Evolutionary conservation across 2,797 vertebrate species (phyloP).

Genomic region (Poliocrania exsul): DNA sequence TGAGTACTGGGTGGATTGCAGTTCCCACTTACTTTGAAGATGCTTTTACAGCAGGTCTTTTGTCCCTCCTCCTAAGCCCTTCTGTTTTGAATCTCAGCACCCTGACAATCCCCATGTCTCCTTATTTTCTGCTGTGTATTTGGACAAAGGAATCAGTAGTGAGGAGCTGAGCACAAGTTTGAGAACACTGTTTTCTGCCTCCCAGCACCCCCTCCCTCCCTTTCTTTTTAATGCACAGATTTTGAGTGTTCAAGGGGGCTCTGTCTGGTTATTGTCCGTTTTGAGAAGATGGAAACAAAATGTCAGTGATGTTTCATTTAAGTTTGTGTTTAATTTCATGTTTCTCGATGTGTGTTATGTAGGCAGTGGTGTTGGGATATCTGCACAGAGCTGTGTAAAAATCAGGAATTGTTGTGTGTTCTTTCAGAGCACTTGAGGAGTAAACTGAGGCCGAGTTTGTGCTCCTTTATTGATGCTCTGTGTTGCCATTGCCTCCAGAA

Average conservation of each 20-base stretch:
- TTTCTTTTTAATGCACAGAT: not conserved
- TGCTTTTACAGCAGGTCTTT: not conserved
- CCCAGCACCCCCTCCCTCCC: not conserved
- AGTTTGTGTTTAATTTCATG: not conserved
- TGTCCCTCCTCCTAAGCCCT: not conserved
- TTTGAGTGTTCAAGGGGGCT: not conserved
- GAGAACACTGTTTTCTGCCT: not conserved
- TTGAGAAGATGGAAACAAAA: constrained; percentile 4
- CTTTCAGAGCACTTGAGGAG: not conserved
- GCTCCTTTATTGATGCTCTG: not conserved
- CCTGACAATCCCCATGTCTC: not conserved
- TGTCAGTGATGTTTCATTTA: not conserved
- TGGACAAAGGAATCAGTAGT: not conserved
- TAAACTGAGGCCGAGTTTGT: not conserved
- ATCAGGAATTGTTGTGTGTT: not conserved
- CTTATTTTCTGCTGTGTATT: not conserved
- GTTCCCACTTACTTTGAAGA: not conserved
- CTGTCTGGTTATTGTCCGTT: not conserved
- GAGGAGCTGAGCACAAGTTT: not conserved
- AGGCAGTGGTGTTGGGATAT: not conserved
- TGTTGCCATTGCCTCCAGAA: not conserved
- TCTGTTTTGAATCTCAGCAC: not conserved
- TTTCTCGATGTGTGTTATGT: not conserved
- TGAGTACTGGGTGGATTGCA: not conserved
- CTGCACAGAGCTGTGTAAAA: not conserved